Percentiles rank a stretch among this genome's conserved stretches.
phyloP scores from a whole-genome alignment of 2,797 vertebrate genomes.

The Rhynchonycteris naso region DNA sequence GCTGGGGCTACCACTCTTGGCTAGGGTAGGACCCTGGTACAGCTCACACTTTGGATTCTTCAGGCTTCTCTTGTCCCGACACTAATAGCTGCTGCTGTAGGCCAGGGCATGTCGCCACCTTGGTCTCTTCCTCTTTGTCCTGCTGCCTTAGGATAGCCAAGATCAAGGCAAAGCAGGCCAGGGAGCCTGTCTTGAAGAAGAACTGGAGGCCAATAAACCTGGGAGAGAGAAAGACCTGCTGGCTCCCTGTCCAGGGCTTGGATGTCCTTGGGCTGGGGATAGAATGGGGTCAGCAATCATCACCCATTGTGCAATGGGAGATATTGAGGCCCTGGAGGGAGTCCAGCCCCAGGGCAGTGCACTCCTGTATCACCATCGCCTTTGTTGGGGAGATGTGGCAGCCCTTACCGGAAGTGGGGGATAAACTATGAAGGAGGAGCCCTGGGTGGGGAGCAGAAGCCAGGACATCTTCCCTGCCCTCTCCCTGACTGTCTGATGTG shows the following conservation, averaged over 20 bases:
- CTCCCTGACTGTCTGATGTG: neutral
- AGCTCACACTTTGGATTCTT: conserved; percentile 76
- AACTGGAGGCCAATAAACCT: conserved; percentile 88
- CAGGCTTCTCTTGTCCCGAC: neutral
- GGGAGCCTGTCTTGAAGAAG: conserved; percentile 82
- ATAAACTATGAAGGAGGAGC: neutral
- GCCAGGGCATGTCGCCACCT: neutral
- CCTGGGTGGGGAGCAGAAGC: neutral
- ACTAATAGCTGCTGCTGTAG: conserved; percentile 73
- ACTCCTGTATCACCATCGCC: neutral
- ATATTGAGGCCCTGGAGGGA: neutral
- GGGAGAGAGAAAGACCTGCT: neutral
- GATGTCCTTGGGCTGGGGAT: neutral
- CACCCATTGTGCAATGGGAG: neutral
- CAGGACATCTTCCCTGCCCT: neutral
- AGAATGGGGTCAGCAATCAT: neutral
- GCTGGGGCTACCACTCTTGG: neutral
- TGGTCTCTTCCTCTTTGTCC: conserved; percentile 59
- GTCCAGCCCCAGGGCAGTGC: neutral
- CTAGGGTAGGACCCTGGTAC: neutral
- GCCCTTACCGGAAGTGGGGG: neutral
- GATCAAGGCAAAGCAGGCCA: conserved; percentile 81
- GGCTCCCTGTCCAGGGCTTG: neutral
- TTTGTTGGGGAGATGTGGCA: neutral
- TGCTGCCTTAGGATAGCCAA: conserved; percentile 80